These are phyloP conservation scores for Chrysolina americana DNA, from an alignment of 2,888 invertebrate species.

Conservation along the genomic window DNA sequence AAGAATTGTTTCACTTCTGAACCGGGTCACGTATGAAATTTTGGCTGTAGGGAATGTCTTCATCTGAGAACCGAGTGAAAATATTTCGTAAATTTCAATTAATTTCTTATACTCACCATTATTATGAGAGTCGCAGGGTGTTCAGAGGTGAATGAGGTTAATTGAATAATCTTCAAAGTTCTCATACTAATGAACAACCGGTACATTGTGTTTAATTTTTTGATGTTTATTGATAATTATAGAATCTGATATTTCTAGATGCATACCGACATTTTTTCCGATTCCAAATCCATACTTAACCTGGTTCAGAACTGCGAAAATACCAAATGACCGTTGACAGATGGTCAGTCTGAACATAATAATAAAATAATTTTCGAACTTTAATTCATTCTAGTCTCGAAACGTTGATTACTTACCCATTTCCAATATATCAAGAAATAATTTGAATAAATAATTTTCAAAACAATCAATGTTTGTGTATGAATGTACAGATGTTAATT, in stretches of 20 bases:
- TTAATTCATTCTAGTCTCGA: neutral
- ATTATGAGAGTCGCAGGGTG: too few species aligned
- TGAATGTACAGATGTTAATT: slow-evolving; percentile 26
- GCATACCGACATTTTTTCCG: too few species aligned
- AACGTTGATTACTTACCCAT: slow-evolving; percentile 16
- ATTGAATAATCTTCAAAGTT: too few species aligned
- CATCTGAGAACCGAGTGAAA: too few species aligned
- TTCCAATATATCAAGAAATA: slow-evolving; percentile 32
- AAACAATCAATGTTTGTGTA: slow-evolving; percentile 45
- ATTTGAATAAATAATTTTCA: slow-evolving; percentile 35
- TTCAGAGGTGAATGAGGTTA: too few species aligned
- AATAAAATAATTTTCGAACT: slow-evolving; percentile 3
- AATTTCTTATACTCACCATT: too few species aligned
- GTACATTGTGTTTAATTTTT: too few species aligned
- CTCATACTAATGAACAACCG: too few species aligned
- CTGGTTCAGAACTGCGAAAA: neutral
- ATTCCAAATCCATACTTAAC: neutral
- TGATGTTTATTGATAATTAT: too few species aligned
- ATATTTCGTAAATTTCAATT: too few species aligned
- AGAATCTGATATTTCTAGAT: too few species aligned
- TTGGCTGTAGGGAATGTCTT: neutral
- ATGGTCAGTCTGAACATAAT: neutral
- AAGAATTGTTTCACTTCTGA: neutral
- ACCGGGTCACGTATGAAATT: neutral
- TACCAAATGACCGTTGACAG: neutral